Conservation (phyloP, 2,888 invertebrate species). For the Salticus scenicus region DNA sequence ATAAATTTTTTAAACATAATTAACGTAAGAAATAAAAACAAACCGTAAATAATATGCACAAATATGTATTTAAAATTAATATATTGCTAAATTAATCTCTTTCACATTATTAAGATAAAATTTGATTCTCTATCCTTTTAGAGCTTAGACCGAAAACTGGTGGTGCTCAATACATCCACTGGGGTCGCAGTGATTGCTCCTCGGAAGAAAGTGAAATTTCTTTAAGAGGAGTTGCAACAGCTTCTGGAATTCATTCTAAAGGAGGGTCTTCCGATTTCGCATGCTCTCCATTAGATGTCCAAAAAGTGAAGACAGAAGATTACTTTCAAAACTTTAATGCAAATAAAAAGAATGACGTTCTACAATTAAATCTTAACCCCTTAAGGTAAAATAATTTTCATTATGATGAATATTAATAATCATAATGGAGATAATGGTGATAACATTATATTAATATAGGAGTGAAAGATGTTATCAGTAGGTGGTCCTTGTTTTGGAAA, state of each 20-base stretch:
- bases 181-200: conserved; percentile 47
- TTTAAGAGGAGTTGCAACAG: conserved; percentile 2
- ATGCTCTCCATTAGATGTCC: conserved; percentile 2
- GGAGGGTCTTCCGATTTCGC: conserved; percentile 43
- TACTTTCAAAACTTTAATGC: conserved; percentile 22
- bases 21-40: too few species aligned
- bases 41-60: too few species aligned
- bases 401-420: too few species aligned
- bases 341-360: not conserved
- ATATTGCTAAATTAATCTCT: too few species aligned
- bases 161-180: conserved; percentile 39
- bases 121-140: not conserved
- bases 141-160: conserved; percentile 44
- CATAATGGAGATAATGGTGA: too few species aligned
- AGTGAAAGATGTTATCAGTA: too few species aligned
- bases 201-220: not conserved
- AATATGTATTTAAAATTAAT: too few species aligned
- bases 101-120: too few species aligned
- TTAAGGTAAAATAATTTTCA: conserved; percentile 38
- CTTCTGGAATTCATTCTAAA: conserved; percentile 11
- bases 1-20: too few species aligned
- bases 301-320: not conserved
- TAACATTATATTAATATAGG: too few species aligned
- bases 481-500: too few species aligned
- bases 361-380: conserved; percentile 2